Percentiles rank a stretch among this genome's conserved stretches.
These are phyloP conservation scores for Hypocryptadius cinnamomeus DNA, from an alignment of 2,113 vertebrate species.

Conservation along the genomic window DNA sequence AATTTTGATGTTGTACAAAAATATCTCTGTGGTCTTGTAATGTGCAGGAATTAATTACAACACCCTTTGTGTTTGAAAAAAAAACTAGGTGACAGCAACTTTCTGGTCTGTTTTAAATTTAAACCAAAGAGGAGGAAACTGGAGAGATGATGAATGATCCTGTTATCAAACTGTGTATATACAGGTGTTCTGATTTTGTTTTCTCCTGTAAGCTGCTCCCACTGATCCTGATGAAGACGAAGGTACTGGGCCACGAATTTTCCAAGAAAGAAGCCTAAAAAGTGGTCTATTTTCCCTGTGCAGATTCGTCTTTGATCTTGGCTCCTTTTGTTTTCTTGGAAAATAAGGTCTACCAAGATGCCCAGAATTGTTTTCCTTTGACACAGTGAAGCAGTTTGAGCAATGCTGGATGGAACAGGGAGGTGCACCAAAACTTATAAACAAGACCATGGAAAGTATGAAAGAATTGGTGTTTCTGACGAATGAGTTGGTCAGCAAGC, in stretches of 20 bases:
- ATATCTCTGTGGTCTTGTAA: slow-evolving; percentile 7
- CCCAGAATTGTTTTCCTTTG: not conserved
- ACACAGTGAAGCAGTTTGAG: no score
- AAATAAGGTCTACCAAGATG: not conserved
- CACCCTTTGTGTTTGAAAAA: not conserved
- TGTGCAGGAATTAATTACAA: slow-evolving; percentile 21
- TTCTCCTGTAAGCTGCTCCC: not conserved
- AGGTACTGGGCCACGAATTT: not conserved
- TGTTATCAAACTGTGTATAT: not conserved
- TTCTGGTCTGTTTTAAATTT: not conserved
- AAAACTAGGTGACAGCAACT: not conserved
- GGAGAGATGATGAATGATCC: not conserved
- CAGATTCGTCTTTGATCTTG: not conserved
- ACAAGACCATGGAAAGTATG: not conserved
- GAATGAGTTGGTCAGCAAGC: not conserved
- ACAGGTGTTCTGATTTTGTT: not conserved
- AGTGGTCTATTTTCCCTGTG: not conserved
- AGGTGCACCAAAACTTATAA: not conserved
- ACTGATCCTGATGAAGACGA: not conserved
- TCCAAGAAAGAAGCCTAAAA: not conserved
- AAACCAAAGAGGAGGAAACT: not conserved
- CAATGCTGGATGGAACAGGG: not conserved
- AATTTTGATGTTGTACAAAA: slow-evolving; percentile 37
- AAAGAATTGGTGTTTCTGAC: not conserved
- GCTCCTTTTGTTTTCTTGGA: not conserved